Base-by-base conservation (phyloP, 2,113 vertebrate genomes). In the Epinephelus lanceolatus region DNA sequence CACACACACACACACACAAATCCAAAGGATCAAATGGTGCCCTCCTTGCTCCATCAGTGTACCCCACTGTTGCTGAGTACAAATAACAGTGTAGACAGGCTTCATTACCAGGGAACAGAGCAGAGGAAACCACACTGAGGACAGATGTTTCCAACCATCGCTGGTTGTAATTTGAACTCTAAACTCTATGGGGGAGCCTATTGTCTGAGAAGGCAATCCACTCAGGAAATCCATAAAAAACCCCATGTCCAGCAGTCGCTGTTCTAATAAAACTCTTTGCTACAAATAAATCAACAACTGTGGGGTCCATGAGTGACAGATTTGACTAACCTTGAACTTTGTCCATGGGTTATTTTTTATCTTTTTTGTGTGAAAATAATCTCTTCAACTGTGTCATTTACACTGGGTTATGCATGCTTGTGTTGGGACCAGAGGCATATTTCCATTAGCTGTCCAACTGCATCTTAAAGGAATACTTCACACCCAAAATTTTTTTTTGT, bases 71-170 rank as follows among this genome's bases (percentile, higher is more conserved):
- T 59, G 33, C 17, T 27, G 61, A 63, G 68, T 84, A 87, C 68
- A 80, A 76, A 80, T 77, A 77, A 80, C 80, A 67, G 65, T 52
- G 76, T n/a, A 61, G 85, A 86, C 79, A 87, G 55, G 89, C 79
- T 78, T 83, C 86, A 90, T 90, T 89, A 90, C 21, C 78, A 80
- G 17, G 62, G 78, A 89, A 88, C 86, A 83, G 70, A 85, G 69
- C 55, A 76, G 71, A 89, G 65, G 79, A 86, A 91, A 88, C 76
- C 71, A 84, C 76, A 84, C 60, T 40, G 30, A 71, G 61, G 76
- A 86, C 91, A 87, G 75, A 88, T 90, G 89, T 90, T 91, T 92
- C 85, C 87, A 89, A 70, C 77, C n/a, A 78, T 57, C 12, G 15
- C n/a, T 74, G 87, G 23, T 51, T 71, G 55, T 40, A 78, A 78